phyloP scores from a whole-genome alignment of 2,888 invertebrate genomes.

The Epinotia bilunana region DNA sequence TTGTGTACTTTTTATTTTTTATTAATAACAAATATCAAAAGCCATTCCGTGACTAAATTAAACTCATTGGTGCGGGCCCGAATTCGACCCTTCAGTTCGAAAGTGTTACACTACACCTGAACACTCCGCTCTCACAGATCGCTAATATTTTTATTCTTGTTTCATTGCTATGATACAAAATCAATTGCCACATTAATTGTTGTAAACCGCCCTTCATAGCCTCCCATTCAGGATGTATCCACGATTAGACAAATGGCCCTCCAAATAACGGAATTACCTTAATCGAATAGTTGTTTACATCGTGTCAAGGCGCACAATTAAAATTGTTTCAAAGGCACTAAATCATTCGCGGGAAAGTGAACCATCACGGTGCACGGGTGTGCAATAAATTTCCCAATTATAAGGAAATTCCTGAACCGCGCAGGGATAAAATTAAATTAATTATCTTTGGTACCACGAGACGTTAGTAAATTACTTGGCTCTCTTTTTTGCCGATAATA shows the following conservation, averaged over 20 bases:
- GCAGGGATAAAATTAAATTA: slow-evolving; percentile 75
- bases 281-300: slow-evolving; percentile 85
- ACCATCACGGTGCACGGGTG: slow-evolving; percentile 82
- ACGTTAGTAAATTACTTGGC: slow-evolving; percentile 44
- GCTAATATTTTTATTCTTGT: background rate
- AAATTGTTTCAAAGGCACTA: slow-evolving; percentile 82
- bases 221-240: slow-evolving; percentile 58
- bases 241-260: slow-evolving; percentile 74
- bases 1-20: too few species aligned
- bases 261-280: slow-evolving; percentile 81
- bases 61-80: background rate
- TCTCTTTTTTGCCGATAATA: background rate
- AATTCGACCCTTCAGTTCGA: background rate
- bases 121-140: too few species aligned
- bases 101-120: too few species aligned
- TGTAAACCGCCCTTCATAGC: slow-evolving; percentile 45
- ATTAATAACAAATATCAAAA: too few species aligned
- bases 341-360: slow-evolving; percentile 83
- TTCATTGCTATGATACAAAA: background rate
- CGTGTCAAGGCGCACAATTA: slow-evolving; percentile 82
- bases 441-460: slow-evolving; percentile 59
- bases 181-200: slow-evolving; percentile 1
- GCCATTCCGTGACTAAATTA: background rate
- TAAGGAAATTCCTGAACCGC: slow-evolving; percentile 72
- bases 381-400: slow-evolving; percentile 84